Base-by-base conservation (phyloP, 2,113 vertebrate species). In the Pteruthius melanotis region DNA sequence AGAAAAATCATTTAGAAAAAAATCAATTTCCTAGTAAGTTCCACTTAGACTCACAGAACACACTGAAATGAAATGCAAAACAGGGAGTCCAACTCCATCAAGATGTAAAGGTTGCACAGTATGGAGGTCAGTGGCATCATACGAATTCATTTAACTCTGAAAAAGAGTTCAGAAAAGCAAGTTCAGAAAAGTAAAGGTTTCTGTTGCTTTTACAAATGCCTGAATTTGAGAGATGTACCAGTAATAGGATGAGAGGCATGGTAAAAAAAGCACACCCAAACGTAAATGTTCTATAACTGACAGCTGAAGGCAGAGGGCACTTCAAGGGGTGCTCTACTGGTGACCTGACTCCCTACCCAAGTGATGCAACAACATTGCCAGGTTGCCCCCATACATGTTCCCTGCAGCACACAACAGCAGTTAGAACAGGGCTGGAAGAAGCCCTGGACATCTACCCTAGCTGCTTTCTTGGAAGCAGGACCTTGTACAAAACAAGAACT, bases 1-100 rank as follows among this genome's bases (percentile, higher is more conserved):
- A 96, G 83, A 96, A 97, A 97, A 97, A 91, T 80, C 1, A 95
- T 45, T 82, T 18, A 50, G 85, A 90, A 94, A 95, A 95, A 95
- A 52, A 61, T 94, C 78, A 44, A 75, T 97, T 97, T 97, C 93
- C 93, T 94, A 91, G 64, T 83, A 95, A 94, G 78, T 89, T 95
- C 81, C 96, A 95, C 70, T 88, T 83, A 63, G 72, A 88, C 92
- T 96, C 90, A 81, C 89, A 94, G 65, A 97, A 97, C 20, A 69
- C 80, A 92, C 83, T 71, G 44, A 96, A 96, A 89, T 82, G 40
- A 90, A 93, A 93, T 84, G 79, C 71, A 97, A 94, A 97, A 96
- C 82, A 95, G 87, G 72, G 64, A 96, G 74, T 56, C 63, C 37
- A 18, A 69, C 45, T 77, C 27, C 61, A 95, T 89, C 35, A 76